A percentile compares a stretch with the other conserved stretches of the same genome.
Evolutionary conservation across 2,888 invertebrate species (phyloP).

Genomic region (Apodemia duryi): DNA sequence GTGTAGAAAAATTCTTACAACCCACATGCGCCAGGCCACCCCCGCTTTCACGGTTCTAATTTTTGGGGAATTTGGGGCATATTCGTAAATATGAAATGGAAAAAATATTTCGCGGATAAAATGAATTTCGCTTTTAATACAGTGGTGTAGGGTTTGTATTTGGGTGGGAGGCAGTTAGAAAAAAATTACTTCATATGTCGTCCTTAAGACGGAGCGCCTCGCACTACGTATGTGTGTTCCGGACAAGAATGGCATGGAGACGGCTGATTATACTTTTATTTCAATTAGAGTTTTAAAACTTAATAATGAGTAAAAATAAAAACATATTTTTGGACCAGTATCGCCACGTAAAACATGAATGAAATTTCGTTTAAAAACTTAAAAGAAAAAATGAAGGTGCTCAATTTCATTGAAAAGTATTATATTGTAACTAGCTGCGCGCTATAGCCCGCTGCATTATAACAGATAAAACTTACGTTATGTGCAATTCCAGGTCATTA

Average conservation of each 20-base stretch:
- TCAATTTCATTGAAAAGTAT: too few species aligned
- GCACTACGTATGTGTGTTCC: slow-evolving; percentile 74
- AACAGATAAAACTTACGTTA: too few species aligned
- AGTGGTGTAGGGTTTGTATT: slow-evolving; percentile 42
- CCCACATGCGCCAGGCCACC: slow-evolving; percentile 49
- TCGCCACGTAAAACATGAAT: too few species aligned
- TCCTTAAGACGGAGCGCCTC: slow-evolving; percentile 79
- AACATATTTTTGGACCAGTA: too few species aligned
- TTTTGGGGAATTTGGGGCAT: slow-evolving; percentile 81
- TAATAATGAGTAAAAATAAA: not conserved
- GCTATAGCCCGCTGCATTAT: too few species aligned
- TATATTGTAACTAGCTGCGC: too few species aligned
- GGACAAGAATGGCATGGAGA: slow-evolving; percentile 48
- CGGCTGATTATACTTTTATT: slow-evolving; percentile 26
- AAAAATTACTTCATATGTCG: slow-evolving; percentile 80
- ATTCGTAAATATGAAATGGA: slow-evolving; percentile 81
- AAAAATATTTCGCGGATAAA: slow-evolving; percentile 70
- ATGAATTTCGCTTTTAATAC: slow-evolving; percentile 45
- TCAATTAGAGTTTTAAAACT: not conserved
- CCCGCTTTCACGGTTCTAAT: slow-evolving; percentile 79
- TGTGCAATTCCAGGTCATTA: too few species aligned
- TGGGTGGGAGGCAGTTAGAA: slow-evolving; percentile 52
- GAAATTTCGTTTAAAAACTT: too few species aligned
- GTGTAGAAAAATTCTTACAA: slow-evolving; percentile 53
- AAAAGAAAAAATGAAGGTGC: too few species aligned